Base-by-base conservation (phyloP, 2,797 vertebrate species). In the Syngnathus rostellatus region DNA sequence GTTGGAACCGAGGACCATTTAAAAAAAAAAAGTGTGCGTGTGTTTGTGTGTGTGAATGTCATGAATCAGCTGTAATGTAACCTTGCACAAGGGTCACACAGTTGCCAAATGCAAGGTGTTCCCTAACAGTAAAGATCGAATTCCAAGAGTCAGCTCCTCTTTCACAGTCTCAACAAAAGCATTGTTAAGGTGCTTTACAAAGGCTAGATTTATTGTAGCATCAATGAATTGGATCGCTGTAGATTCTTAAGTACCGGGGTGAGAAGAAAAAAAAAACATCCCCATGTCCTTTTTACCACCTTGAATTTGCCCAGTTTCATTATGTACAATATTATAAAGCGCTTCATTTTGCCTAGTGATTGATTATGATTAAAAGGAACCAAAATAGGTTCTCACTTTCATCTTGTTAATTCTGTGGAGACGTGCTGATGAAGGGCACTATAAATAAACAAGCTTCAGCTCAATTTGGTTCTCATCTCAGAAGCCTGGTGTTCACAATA, bases 221-320 rank as follows among this genome's bases (percentile, higher is more conserved):
- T 58, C 68, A 58, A 65, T 71, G n/a, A 66, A 54, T 7, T 70
- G 11, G 11, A 71, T 71, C 66, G 37, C 41, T 68, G 62, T 66
- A 46, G 40, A 66, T 48, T 25, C 14, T 53, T 70, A 60, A 70
- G 66, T 51, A 50, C 69, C 63, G 54, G 70, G 67, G 73, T 31
- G 68, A 79, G 70, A 66, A 73, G 58, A 69, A 2, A 8, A 66
- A 71, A 73, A 81, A n/a, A n/a, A n/a, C n/a, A n/a, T n/a, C n/a
- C 70, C 65, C 16, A 21, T 14, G 3, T 55, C 38, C 55, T 69
- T 68, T 81, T 77, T 72, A 43, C 70, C 68, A 66, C 65, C 62
- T 70, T 68, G 46, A 43, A 59, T 85, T 87, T 82, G 81, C 74
- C 72, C 62, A 66, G 78, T 88, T 87, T 82, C 83, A 85, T 87